These are phyloP conservation scores for Drosophila mimetica DNA, from an alignment of 2,888 invertebrate species.

Conservation along the genomic window DNA sequence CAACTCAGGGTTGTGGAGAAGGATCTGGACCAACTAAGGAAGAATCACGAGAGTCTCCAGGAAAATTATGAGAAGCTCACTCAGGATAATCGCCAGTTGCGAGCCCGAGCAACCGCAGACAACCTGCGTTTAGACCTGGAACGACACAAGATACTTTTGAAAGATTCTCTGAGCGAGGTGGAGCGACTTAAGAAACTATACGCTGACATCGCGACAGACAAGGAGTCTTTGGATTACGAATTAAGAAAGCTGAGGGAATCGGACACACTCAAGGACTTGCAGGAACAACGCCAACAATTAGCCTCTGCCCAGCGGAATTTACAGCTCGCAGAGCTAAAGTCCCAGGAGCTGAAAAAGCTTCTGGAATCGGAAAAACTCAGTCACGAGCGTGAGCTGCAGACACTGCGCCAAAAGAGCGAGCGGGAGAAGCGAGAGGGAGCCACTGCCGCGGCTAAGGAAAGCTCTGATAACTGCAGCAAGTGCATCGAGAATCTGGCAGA, in stretches of 20 bases:
- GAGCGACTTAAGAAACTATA: slow-evolving; percentile 86
- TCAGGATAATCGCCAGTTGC: slow-evolving; percentile 73
- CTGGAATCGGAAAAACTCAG: slow-evolving; percentile 85
- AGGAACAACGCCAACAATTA: slow-evolving; percentile 86
- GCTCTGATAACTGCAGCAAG: slow-evolving; percentile 73
- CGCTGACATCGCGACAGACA: slow-evolving; percentile 86
- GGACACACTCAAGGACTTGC: slow-evolving; percentile 85
- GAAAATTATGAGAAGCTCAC: slow-evolving; percentile 69
- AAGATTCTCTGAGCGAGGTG: slow-evolving; percentile 86
- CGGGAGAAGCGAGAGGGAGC: slow-evolving; percentile 61
- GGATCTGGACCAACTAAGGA: slow-evolving; percentile 84
- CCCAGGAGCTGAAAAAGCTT: slow-evolving; percentile 84
- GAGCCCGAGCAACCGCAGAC: slow-evolving; percentile 57
- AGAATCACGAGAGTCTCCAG: slow-evolving; percentile 77
- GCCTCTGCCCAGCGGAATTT: slow-evolving; percentile 85
- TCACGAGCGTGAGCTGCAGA: slow-evolving; percentile 78
- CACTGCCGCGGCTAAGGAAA: slow-evolving; percentile 59
- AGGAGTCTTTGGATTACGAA: slow-evolving; percentile 87
- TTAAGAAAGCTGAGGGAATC: slow-evolving; percentile 86
- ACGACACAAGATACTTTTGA: slow-evolving; percentile 85
- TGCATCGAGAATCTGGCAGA: slow-evolving; percentile 80
- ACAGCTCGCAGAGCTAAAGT: slow-evolving; percentile 81
- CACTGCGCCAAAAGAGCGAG: slow-evolving; percentile 72
- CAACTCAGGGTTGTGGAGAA: slow-evolving; percentile 85
- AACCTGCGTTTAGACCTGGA: slow-evolving; percentile 84